Evolutionary conservation across 2,113 vertebrate genomes (phyloP).

Genomic region (Crotalus viridis): DNA sequence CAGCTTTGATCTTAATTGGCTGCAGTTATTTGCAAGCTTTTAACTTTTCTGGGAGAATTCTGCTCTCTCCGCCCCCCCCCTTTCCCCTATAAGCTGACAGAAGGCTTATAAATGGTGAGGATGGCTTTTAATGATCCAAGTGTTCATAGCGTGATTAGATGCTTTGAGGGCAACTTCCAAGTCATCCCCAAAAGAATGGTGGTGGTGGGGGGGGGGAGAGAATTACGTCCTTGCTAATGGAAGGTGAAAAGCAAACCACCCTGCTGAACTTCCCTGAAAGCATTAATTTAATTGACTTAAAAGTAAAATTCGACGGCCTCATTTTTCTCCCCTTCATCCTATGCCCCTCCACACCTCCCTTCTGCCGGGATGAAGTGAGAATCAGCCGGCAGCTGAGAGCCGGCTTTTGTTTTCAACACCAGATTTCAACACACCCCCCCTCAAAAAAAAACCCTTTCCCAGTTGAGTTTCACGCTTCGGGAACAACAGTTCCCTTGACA

Average conservation of each 20-base stretch:
- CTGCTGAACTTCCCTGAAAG: constrained; percentile 41
- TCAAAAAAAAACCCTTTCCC: not conserved
- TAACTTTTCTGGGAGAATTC: constrained; percentile 42
- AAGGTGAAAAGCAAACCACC: constrained; percentile 36
- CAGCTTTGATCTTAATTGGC: constrained; percentile 74
- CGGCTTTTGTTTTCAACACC: constrained; percentile 28
- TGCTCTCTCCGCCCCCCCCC: not conserved
- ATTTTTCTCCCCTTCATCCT: not conserved
- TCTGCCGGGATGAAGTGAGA: not conserved
- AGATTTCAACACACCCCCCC: not conserved
- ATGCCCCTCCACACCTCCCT: not conserved
- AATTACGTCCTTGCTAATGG: constrained; percentile 39
- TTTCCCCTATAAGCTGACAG: constrained; percentile 40
- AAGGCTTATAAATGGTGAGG: constrained; percentile 41
- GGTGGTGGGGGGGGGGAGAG: too few relatives aligned
- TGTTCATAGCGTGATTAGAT: constrained; percentile 59
- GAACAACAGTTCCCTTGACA: constrained; percentile 11
- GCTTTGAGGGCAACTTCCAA: constrained; percentile 56
- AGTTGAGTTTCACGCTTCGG: constrained; percentile 33
- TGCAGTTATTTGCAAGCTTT: constrained; percentile 67
- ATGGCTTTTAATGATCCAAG: constrained; percentile 64
- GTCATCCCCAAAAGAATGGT: constrained; percentile 49
- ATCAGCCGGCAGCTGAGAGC: constrained; percentile 30
- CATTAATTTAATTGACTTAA: constrained; percentile 55
- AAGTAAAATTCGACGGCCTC: constrained; percentile 50